Percentiles rank a stretch among this genome's conserved stretches.
Evolutionary conservation across 2,797 vertebrate genomes (phyloP).

Genomic region (Alcedo quadribrachys): DNA sequence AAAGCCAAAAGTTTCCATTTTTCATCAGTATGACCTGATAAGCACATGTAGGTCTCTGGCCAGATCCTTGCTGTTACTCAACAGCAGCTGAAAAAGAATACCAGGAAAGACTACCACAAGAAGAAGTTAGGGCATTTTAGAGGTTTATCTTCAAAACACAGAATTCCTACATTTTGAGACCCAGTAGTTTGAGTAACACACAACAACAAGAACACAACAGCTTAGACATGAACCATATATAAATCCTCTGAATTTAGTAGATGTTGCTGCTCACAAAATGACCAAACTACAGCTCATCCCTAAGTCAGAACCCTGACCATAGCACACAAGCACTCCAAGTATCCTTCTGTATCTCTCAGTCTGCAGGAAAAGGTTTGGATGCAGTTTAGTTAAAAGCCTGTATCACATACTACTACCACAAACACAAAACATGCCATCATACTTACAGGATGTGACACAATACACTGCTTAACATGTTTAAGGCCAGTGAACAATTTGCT

Average conservation of each 20-base stretch:
- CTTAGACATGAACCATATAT: not conserved
- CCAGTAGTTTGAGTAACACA: not conserved
- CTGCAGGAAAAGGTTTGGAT: not conserved
- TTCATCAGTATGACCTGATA: not conserved
- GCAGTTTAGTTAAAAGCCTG: not conserved
- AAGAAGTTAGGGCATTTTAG: not conserved
- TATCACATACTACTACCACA: not conserved
- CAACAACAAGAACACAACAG: not conserved
- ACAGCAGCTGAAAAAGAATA: not conserved
- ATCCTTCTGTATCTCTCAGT: not conserved
- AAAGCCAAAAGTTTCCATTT: not conserved
- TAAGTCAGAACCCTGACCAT: not conserved
- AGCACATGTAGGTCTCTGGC: not conserved
- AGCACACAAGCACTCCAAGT: not conserved
- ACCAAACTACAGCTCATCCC: not conserved
- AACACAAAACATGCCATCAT: not conserved
- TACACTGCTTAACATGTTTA: conserved; percentile 86
- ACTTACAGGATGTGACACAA: conserved; percentile 95
- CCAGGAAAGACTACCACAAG: not conserved
- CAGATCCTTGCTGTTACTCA: not conserved
- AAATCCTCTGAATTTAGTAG: not conserved
- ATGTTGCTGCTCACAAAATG: not conserved
- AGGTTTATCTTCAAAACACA: not conserved
- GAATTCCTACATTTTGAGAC: not conserved
- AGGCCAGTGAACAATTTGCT: conserved; percentile 88